A percentile compares a stretch with the other conserved stretches of the same genome.
Conservation (phyloP, 2,113 vertebrate genomes). For the Myanophis thanlyinensis region DNA sequence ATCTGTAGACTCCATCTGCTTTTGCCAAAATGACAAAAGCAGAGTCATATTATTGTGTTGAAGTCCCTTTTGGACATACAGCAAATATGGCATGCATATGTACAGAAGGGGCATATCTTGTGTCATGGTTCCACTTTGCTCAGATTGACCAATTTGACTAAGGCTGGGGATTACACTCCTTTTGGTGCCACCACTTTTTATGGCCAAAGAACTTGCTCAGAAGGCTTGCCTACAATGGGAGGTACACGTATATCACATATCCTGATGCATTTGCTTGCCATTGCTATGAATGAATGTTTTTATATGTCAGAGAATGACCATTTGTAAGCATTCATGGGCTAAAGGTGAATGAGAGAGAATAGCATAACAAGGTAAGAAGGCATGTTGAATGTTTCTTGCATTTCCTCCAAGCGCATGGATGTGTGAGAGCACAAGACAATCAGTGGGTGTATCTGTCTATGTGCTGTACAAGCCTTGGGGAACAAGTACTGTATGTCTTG, state of each 20-base stretch:
- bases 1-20: background rate
- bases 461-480: rapidly evolving
- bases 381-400: background rate
- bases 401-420: background rate
- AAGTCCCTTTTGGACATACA: background rate
- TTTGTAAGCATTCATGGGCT: background rate
- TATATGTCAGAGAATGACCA: background rate
- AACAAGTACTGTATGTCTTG: background rate
- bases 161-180: background rate
- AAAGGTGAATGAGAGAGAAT: background rate
- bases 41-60: background rate
- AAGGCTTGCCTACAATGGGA: background rate
- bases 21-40: background rate
- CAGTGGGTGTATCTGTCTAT: background rate
- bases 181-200: background rate
- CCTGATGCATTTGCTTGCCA: background rate
- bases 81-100: background rate
- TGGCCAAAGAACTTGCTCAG: background rate
- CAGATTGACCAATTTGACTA: background rate
- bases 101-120: background rate
- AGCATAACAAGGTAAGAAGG: background rate
- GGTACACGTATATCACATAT: background rate
- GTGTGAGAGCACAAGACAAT: background rate
- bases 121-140: background rate
- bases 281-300: background rate